Percentiles rank a stretch among this genome's conserved stretches.
phyloP scores from a whole-genome alignment of 2,888 invertebrate species.

The Orgyia antiqua region DNA sequence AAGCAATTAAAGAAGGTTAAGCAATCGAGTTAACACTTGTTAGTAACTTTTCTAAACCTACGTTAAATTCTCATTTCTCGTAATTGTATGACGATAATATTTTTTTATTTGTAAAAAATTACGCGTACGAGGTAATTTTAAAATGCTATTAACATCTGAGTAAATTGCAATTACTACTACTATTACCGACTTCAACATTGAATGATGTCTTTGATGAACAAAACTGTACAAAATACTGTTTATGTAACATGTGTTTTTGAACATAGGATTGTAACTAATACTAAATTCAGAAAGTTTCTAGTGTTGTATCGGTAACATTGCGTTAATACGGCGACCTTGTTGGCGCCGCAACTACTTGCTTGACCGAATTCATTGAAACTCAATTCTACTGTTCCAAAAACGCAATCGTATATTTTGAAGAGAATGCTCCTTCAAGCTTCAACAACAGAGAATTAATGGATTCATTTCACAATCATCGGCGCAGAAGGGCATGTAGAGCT shows the following conservation, averaged over 20 bases:
- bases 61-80: neutral
- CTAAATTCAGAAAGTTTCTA: constrained; percentile 32
- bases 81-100: neutral
- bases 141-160: neutral
- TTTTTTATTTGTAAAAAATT: neutral
- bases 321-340: constrained; percentile 42
- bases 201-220: no score
- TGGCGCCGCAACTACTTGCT: constrained; percentile 42
- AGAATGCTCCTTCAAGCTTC: constrained; percentile 20
- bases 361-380: constrained; percentile 48
- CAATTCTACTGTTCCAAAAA: constrained; percentile 33
- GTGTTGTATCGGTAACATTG: constrained; percentile 35
- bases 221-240: no score
- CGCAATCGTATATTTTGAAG: constrained; percentile 26
- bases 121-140: constrained; percentile 1
- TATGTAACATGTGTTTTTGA: constrained; percentile 5
- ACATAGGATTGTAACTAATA: constrained; percentile 23
- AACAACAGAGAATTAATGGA: neutral
- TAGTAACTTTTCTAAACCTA: neutral
- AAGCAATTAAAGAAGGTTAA: constrained; percentile 23
- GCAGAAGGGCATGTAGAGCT: neutral
- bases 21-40: constrained; percentile 8
- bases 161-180: constrained; percentile 1
- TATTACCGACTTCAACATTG: no score
- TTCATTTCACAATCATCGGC: neutral